A percentile compares a stretch with the other conserved stretches of the same genome.
Evolutionary conservation across 2,797 vertebrate genomes (phyloP).

Genomic region (Onychomys arenicola): DNA sequence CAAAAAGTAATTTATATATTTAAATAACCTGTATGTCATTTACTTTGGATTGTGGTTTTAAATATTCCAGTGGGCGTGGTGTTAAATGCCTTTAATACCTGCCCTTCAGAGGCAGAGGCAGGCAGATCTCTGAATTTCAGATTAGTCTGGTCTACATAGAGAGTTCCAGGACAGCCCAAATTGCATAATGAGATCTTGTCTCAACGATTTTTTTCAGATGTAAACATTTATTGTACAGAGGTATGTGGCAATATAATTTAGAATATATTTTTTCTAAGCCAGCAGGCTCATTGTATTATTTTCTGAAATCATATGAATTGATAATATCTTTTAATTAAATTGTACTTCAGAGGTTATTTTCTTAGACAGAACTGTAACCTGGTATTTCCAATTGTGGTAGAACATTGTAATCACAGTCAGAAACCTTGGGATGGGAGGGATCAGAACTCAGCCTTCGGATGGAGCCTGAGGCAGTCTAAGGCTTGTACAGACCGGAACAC

Average conservation of each 20-base stretch:
- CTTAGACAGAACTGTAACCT: slow-evolving; percentile 46
- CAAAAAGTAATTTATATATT: slow-evolving; percentile 32
- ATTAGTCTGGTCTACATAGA: background rate
- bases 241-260: slow-evolving; percentile 21
- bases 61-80: background rate
- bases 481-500: background rate
- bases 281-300: slow-evolving; percentile 20
- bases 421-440: background rate
- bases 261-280: slow-evolving; percentile 13
- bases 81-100: background rate
- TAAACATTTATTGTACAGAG: slow-evolving; percentile 42
- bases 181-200: background rate
- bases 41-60: slow-evolving; percentile 63
- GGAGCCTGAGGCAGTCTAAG: background rate
- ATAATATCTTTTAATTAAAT: slow-evolving; percentile 52
- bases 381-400: background rate
- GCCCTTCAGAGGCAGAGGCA: background rate
- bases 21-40: slow-evolving; percentile 35
- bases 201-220: background rate
- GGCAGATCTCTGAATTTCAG: background rate
- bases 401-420: slow-evolving; percentile 8
- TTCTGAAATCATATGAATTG: slow-evolving; percentile 51
- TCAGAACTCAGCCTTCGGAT: background rate
- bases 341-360: slow-evolving; percentile 60
- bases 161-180: background rate